These are phyloP conservation scores for Horisme vitalbata DNA, from an alignment of 2,888 invertebrate species.

Conservation along the genomic window DNA sequence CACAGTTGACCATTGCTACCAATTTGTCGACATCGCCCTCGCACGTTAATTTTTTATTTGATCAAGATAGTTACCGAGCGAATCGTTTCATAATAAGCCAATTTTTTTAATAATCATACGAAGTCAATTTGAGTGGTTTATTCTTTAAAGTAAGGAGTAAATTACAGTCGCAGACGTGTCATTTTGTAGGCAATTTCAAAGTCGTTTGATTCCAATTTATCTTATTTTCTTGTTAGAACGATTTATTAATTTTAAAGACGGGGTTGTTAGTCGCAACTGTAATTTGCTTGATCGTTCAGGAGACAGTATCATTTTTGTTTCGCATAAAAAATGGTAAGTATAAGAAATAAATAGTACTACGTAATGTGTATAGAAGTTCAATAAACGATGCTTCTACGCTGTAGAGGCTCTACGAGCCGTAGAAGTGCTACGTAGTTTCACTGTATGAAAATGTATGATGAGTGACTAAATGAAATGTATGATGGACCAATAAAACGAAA, in stretches of 20 bases:
- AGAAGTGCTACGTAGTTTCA: too few relatives aligned
- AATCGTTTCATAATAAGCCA: conserved; percentile 78
- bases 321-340: conserved; percentile 24
- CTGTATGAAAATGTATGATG: too few relatives aligned
- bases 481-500: too few relatives aligned
- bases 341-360: background rate
- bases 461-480: too few relatives aligned
- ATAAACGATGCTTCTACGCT: conserved; percentile 2
- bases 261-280: conserved; percentile 32
- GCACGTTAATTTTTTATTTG: conserved; percentile 75
- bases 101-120: conserved; percentile 73
- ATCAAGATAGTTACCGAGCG: conserved; percentile 71
- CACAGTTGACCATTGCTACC: conserved; percentile 58
- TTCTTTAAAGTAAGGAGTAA: conserved; percentile 60
- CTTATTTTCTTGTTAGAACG: conserved; percentile 58
- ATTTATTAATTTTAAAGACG: conserved; percentile 45
- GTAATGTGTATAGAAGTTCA: too few relatives aligned
- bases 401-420: conserved; percentile 10
- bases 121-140: conserved; percentile 53
- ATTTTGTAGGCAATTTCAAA: conserved; percentile 71
- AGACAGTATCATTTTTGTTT: conserved; percentile 33
- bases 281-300: conserved; percentile 37
- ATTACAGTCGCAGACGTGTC: conserved; percentile 66
- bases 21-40: conserved; percentile 65
- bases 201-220: conserved; percentile 73